These are phyloP conservation scores for Emydoidea blandingii DNA, from an alignment of 2,797 vertebrate genomes.

Conservation along the genomic window DNA sequence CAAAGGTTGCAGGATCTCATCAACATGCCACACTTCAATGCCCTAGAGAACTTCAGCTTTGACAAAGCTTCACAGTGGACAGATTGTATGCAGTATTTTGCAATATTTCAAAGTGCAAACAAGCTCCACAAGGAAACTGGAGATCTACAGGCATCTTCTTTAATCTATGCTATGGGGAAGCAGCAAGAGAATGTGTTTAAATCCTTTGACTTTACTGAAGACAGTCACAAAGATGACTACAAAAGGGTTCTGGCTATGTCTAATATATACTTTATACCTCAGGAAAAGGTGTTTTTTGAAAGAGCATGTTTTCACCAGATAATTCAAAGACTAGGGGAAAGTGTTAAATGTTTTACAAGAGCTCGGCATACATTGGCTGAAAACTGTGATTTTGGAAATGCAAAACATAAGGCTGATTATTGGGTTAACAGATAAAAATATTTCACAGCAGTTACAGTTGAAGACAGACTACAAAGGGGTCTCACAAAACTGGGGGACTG, in stretches of 20 bases:
- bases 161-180: background rate
- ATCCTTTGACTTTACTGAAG: background rate
- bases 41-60: background rate
- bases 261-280: background rate
- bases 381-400: background rate
- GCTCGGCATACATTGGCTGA: background rate
- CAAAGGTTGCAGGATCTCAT: background rate
- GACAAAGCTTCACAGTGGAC: background rate
- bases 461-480: background rate
- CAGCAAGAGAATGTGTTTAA: background rate
- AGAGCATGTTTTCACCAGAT: background rate
- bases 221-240: background rate
- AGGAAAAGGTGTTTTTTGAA: background rate
- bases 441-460: background rate
- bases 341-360: background rate
- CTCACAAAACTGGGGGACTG: background rate
- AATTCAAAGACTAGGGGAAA: background rate
- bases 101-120: background rate
- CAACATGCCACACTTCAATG: background rate
- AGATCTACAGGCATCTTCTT: background rate
- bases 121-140: background rate
- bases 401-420: background rate
- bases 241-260: background rate
- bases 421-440: background rate
- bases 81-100: background rate